Conservation (phyloP, 1,140 invertebrate genomes). For the Cyclargus thomasi region DNA sequence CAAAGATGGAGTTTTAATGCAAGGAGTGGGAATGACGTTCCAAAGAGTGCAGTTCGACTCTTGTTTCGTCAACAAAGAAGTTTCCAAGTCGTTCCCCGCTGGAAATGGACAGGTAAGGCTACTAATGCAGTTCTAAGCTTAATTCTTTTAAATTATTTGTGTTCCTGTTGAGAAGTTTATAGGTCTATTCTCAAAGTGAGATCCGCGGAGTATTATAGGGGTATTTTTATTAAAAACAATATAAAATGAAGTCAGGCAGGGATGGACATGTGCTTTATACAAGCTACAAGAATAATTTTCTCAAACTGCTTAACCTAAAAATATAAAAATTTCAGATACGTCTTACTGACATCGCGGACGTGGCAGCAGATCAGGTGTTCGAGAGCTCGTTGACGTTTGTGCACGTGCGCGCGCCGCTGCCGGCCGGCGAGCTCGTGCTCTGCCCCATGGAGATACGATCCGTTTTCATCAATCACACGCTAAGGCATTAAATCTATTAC, state of each 20-base stretch:
- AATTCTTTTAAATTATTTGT: too few relatives aligned
- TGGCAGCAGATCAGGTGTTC: conserved; percentile 35
- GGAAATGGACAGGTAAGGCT: conserved; percentile 51
- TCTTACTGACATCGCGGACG: conserved; percentile 45
- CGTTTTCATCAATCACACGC: conserved; percentile 50
- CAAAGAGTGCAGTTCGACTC: conserved; percentile 50
- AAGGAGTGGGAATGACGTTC: conserved; percentile 54
- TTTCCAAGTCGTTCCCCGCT: conserved; percentile 41
- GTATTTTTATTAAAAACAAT: too few relatives aligned
- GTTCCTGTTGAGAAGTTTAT: too few relatives aligned
- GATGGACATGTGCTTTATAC: too few relatives aligned
- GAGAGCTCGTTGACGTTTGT: conserved; percentile 51
- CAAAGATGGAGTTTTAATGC: conserved; percentile 38
- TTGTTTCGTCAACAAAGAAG: conserved; percentile 49
- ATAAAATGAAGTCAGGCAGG: background rate
- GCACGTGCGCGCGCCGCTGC: conserved; percentile 26
- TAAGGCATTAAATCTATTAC: conserved; percentile 25
- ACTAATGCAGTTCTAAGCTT: background rate
- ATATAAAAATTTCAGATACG: conserved; percentile 34
- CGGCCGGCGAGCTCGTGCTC: conserved; percentile 35
- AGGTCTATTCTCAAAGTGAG: too few relatives aligned
- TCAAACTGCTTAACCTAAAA: too few relatives aligned
- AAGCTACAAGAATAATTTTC: too few relatives aligned
- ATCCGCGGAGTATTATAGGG: too few relatives aligned
- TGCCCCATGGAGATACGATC: conserved; percentile 61